Evolutionary conservation across 2,888 invertebrate genomes (phyloP).

Genomic region (Microplitis deprimator): DNA sequence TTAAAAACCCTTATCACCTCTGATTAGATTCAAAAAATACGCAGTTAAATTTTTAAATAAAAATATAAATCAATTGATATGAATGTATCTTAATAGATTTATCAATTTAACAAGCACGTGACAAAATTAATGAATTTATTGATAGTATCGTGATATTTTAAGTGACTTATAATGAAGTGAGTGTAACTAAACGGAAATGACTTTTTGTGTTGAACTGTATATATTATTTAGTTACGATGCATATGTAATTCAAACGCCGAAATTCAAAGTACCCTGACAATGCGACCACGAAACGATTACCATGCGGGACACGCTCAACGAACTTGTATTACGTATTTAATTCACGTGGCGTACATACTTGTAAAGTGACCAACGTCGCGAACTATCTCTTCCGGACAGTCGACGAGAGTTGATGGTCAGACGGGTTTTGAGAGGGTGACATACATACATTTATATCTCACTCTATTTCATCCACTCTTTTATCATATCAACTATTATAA

Average conservation of each 20-base stretch:
- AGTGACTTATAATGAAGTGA: not conserved
- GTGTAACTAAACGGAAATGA: conserved; percentile 6
- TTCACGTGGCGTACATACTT: conserved; percentile 64
- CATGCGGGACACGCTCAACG: conserved; percentile 63
- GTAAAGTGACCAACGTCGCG: conserved; percentile 49
- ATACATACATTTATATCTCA: not conserved
- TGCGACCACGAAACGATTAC: conserved; percentile 53
- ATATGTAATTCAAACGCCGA: conserved; percentile 41
- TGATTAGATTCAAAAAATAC: too few species aligned
- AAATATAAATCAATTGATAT: not conserved
- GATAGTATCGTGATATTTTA: conserved; percentile 8
- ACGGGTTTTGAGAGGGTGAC: not conserved
- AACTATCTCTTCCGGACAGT: conserved; percentile 29
- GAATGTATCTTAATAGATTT: not conserved
- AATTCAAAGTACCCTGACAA: conserved; percentile 51
- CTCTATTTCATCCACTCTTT: not conserved
- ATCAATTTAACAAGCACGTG: conserved; percentile 2
- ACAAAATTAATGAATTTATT: conserved; percentile 12
- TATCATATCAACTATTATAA: conserved; percentile 11
- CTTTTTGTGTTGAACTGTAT: conserved; percentile 8
- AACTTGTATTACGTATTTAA: conserved; percentile 64
- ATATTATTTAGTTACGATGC: conserved; percentile 32
- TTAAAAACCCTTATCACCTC: too few species aligned
- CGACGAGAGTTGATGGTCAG: conserved; percentile 29
- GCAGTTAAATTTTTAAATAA: not conserved